phyloP scores from a whole-genome alignment of 2,888 invertebrate genomes.

The Catocala fraxini region DNA sequence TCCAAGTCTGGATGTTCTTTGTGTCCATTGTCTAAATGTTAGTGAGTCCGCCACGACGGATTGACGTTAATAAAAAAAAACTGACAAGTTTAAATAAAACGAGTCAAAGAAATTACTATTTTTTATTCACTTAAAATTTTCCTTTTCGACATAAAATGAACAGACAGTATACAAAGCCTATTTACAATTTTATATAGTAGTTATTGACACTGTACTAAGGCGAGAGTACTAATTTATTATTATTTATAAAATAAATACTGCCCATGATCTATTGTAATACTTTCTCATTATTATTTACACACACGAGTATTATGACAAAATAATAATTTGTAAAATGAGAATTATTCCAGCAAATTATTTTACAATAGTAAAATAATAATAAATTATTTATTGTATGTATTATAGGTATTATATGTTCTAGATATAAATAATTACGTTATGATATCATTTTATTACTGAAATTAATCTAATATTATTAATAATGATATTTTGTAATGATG shows the following conservation, averaged over 20 bases:
- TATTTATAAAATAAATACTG: constrained; percentile 33
- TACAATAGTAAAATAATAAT: constrained; percentile 1
- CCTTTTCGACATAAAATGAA: constrained; percentile 57
- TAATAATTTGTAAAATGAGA: background rate
- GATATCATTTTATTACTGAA: background rate
- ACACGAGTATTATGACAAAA: constrained; percentile 3
- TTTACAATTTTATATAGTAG: constrained; percentile 61
- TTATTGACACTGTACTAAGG: constrained; percentile 72
- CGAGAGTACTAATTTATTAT: constrained; percentile 52
- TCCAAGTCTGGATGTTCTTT: too few species aligned
- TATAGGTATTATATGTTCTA: background rate
- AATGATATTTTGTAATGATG: too few species aligned
- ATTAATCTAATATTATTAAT: background rate
- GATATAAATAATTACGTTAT: background rate
- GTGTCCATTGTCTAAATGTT: too few species aligned
- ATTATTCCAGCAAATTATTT: constrained; percentile 6
- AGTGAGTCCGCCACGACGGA: too few species aligned
- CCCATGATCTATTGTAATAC: constrained; percentile 25
- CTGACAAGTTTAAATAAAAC: constrained; percentile 18
- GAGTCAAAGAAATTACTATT: constrained; percentile 51
- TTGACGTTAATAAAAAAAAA: too few species aligned
- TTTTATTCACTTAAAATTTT: constrained; percentile 59
- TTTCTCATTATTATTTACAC: constrained; percentile 32
- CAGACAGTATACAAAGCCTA: constrained; percentile 70
- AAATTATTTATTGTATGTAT: background rate